Evolutionary conservation across 2,888 invertebrate genomes (phyloP).

Genomic region (Epirrita christyi): DNA sequence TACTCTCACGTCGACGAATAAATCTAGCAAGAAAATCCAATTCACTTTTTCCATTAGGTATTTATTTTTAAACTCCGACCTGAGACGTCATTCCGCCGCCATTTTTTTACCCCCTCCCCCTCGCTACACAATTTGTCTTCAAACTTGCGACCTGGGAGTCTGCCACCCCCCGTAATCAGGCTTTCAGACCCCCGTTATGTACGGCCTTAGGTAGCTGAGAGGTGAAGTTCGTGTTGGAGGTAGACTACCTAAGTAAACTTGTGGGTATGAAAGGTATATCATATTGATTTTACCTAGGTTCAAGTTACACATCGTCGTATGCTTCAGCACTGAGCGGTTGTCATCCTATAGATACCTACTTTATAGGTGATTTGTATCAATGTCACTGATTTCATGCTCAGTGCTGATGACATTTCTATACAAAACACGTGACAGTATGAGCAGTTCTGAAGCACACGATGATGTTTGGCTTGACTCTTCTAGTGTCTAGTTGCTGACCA

Average conservation of each 20-base stretch:
- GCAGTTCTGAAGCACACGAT: too few species aligned
- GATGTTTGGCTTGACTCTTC: too few species aligned
- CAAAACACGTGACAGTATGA: too few species aligned
- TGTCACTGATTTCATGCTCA: too few species aligned
- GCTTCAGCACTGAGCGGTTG: too few species aligned
- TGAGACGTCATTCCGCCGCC: constrained; percentile 61
- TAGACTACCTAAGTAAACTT: constrained; percentile 14
- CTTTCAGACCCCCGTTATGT: constrained; percentile 50
- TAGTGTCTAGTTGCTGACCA: too few species aligned
- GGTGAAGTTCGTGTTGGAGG: constrained; percentile 41
- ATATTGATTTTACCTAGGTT: constrained; percentile 19
- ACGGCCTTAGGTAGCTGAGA: constrained; percentile 67
- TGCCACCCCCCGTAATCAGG: constrained; percentile 46
- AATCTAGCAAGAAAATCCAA: constrained; percentile 41
- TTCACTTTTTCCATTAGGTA: constrained; percentile 46
- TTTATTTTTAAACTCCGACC: constrained; percentile 62
- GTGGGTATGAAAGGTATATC: constrained; percentile 21
- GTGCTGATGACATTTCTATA: too few species aligned
- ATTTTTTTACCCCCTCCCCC: constrained; percentile 61
- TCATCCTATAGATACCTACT: too few species aligned
- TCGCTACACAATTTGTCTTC: constrained; percentile 70
- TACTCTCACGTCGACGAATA: constrained; percentile 27
- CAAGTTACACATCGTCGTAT: too few species aligned
- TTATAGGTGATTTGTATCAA: too few species aligned
- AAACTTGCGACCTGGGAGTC: constrained; percentile 67